phyloP scores from a whole-genome alignment of 1,140 invertebrate species.

The Drosophila pruinosa region DNA sequence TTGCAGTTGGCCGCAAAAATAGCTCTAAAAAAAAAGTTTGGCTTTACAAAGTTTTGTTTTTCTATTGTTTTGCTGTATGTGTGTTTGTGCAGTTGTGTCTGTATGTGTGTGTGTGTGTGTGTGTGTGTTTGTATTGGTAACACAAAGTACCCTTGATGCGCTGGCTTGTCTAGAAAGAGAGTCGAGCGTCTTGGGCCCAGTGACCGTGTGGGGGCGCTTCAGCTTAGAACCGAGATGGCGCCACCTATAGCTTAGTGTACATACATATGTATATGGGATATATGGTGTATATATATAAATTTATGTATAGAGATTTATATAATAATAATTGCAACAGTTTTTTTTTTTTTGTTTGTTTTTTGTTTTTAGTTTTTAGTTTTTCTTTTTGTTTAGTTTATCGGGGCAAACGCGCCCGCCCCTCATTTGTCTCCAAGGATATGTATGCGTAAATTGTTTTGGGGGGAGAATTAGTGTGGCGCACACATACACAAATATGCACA shows the following conservation, averaged over 20 bases:
- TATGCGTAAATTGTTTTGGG: conserved; percentile 37
- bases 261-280: conserved; percentile 27
- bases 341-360: conserved; percentile 26
- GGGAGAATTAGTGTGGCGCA: too few relatives aligned
- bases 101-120: conserved; percentile 28
- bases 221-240: conserved; percentile 42
- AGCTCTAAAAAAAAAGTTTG: conserved; percentile 40
- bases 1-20: background rate
- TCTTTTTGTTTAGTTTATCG: conserved; percentile 26
- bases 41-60: conserved; percentile 45
- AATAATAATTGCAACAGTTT: conserved; percentile 74
- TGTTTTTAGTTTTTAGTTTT: background rate
- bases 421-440: conserved; percentile 47
- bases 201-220: conserved; percentile 8
- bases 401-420: background rate
- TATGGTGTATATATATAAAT: conserved; percentile 43
- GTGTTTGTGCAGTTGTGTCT: conserved; percentile 27
- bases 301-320: conserved; percentile 46
- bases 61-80: conserved; percentile 14
- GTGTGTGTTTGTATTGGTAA: conserved; percentile 9
- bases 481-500: too few relatives aligned
- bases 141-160: conserved; percentile 8
- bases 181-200: background rate
- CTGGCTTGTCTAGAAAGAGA: conserved; percentile 5
- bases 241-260: conserved; percentile 36